A percentile compares a stretch with the other conserved stretches of the same genome.
phyloP scores from a whole-genome alignment of 2,113 vertebrate genomes.

The Megaleporinus macrocephalus region DNA sequence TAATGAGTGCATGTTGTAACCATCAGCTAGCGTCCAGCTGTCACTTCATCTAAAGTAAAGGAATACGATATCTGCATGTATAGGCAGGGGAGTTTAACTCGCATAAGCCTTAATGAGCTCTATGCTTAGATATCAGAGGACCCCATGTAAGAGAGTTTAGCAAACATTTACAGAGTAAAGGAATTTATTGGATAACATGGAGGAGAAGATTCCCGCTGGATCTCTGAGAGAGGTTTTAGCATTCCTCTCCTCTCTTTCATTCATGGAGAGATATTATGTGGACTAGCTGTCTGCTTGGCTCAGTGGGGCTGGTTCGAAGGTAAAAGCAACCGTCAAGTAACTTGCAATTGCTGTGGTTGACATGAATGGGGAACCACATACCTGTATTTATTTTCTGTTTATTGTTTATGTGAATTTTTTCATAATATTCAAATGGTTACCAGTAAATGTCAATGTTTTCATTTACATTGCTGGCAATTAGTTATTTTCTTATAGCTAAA shows the following conservation, averaged over 20 bases:
- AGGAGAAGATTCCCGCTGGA: not conserved
- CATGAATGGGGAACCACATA: too few relatives aligned
- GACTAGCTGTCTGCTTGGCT: not conserved
- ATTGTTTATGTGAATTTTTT: too few relatives aligned
- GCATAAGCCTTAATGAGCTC: constrained; percentile 27
- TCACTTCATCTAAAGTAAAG: not conserved
- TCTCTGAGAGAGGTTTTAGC: not conserved
- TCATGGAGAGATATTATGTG: constrained; percentile 18
- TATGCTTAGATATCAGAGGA: not conserved
- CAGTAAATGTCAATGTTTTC: too few relatives aligned
- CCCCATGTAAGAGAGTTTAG: constrained; percentile 17
- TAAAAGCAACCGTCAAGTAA: not conserved
- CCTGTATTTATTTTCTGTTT: not conserved
- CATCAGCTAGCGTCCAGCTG: not conserved
- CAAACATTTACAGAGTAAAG: constrained; percentile 27
- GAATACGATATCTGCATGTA: not conserved
- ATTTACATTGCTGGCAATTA: too few relatives aligned
- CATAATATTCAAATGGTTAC: too few relatives aligned
- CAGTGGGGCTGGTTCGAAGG: not conserved
- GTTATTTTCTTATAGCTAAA: too few relatives aligned
- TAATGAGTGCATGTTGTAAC: constrained; percentile 11
- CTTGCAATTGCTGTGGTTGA: not conserved
- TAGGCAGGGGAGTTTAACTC: not conserved
- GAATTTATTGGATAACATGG: constrained; percentile 20
- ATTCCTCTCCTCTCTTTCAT: constrained; percentile 24